Percentiles rank a stretch among this genome's conserved stretches.
Evolutionary conservation across 2,113 vertebrate genomes (phyloP).

Genomic region (Orcinus orca): DNA sequence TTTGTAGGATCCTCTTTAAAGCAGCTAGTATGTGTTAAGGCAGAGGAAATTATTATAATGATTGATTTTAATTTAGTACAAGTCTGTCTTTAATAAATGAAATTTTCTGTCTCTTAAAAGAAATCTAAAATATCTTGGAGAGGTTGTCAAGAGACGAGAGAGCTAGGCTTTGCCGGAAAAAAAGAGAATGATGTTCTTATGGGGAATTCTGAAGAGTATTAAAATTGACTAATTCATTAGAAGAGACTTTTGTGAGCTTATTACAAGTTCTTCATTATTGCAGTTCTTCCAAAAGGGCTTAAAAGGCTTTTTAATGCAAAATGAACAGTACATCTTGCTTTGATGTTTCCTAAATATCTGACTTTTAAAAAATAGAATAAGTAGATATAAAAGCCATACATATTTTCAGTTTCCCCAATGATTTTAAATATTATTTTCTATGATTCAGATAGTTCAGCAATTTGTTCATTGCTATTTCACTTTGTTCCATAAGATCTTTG

Average conservation of each 20-base stretch:
- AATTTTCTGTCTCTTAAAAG: constrained; percentile 57
- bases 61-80: constrained; percentile 66
- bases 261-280: constrained; percentile 72
- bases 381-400: constrained; percentile 10
- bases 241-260: constrained; percentile 74
- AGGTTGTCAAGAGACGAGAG: constrained; percentile 71
- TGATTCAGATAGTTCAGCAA: neutral
- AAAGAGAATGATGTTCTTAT: constrained; percentile 61
- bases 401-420: constrained; percentile 57
- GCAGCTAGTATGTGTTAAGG: constrained; percentile 21
- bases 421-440: constrained; percentile 28
- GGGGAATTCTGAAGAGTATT: constrained; percentile 73
- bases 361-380: constrained; percentile 59
- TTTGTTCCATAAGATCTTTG: constrained; percentile 56
- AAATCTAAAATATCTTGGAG: constrained; percentile 60
- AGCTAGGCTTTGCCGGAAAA: constrained; percentile 60
- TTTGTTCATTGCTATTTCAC: constrained; percentile 35
- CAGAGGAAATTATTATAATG: constrained; percentile 53
- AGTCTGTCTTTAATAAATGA: constrained; percentile 64
- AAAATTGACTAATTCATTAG: constrained; percentile 81
- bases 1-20: neutral
- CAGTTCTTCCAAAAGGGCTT: constrained; percentile 57
- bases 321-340: constrained; percentile 69
- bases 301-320: constrained; percentile 66
- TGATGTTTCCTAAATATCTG: constrained; percentile 69